Base-by-base conservation (phyloP, 2,113 vertebrate genomes). In the Todiramphus saurophagus region DNA sequence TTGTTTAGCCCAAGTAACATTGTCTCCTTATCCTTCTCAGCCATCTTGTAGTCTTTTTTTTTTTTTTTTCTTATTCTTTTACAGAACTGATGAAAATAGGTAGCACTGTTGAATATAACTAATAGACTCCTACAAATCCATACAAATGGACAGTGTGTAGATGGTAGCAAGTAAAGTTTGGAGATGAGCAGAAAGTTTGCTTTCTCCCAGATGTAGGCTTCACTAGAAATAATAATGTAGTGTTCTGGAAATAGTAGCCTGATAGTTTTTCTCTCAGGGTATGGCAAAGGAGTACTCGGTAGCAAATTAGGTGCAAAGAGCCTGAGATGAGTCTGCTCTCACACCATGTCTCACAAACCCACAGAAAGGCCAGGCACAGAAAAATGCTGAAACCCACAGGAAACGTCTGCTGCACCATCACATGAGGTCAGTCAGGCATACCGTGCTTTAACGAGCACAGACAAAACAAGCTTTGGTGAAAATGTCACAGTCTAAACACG, bases 401-500 rank as follows among this genome's bases (percentile, higher is more conserved):
- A 91, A 96, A 66, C 1, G 33, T 88, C 81, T 93, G 89, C 91
- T 59, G 95, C 72, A 41, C 50, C 63, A 14, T 94, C 87, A 63
- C 87, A 69, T 43, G 94, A 83, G 76, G 83, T 90, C 89, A 94
- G 92, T 73, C 91, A 94, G 93, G 91, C 92, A 69, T 78, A 60
- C 84, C 9, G 21, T 2, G 73, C 95, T 96, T 89, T 93, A 93
- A 74, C 2, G 31, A 93, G 80, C 10, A 0, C 95, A 96, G 89
- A 94, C 96, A 96, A 97, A 97, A 97, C 93, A 96, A 74, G 89
- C 95, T 85, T 89, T 78, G 90, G 77, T 92, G 94, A 89, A 96
- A 96, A 96, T 93, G 82, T 95, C 91, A 89, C 94, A 95, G 58
- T 91, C 89, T 91, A 96, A 96, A 94, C 94, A 89, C 0, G 46